These are phyloP conservation scores for Acanthopagrus latus DNA, from an alignment of 2,797 vertebrate genomes.

Conservation along the genomic window DNA sequence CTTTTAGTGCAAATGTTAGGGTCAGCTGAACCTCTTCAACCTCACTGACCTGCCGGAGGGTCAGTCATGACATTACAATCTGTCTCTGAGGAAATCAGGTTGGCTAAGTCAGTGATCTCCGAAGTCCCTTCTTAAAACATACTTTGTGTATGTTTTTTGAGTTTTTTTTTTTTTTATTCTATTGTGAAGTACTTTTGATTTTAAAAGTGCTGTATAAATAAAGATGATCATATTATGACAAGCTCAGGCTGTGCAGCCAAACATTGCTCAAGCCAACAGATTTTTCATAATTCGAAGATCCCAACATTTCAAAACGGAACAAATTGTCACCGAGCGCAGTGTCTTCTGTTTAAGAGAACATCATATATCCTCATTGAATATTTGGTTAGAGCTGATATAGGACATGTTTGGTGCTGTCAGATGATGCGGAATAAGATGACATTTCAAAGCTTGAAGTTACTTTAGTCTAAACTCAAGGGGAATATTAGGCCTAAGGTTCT, in stretches of 20 bases:
- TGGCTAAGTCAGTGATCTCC: too few relatives aligned
- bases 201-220: too few relatives aligned
- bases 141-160: too few relatives aligned
- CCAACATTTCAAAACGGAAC: background rate
- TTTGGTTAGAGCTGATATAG: slow-evolving; percentile 17
- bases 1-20: background rate
- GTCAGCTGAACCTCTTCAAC: background rate
- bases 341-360: slow-evolving; percentile 4
- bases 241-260: background rate
- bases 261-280: slow-evolving; percentile 9
- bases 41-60: background rate
- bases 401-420: slow-evolving; percentile 24
- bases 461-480: background rate
- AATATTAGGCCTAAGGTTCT: background rate
- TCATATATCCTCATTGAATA: slow-evolving; percentile 19
- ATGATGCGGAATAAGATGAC: background rate
- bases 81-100: too few relatives aligned
- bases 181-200: too few relatives aligned
- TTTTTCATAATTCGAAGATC: background rate
- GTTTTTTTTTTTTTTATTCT: too few relatives aligned
- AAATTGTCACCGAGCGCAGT: background rate
- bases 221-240: background rate
- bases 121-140: too few relatives aligned
- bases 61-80: background rate
- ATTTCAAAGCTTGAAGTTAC: background rate